These are phyloP conservation scores for Phenacoccus solenopsis DNA, from an alignment of 1,140 invertebrate genomes.

Conservation along the genomic window DNA sequence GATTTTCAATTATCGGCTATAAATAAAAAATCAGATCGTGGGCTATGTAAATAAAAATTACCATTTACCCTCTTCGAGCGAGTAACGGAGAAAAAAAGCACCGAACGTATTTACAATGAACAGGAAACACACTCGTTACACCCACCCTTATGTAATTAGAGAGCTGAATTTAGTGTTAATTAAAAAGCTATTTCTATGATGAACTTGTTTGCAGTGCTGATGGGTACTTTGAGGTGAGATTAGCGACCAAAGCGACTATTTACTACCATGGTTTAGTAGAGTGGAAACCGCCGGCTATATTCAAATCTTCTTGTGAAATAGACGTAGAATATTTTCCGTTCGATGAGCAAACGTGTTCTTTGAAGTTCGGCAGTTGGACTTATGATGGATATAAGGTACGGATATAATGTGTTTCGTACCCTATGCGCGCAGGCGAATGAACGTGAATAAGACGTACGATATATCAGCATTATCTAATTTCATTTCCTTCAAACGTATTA, in stretches of 20 bases:
- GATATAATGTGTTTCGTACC: neutral
- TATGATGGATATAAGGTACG: constrained; percentile 89
- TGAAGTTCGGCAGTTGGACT: constrained; percentile 92
- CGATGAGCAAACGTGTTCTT: constrained; percentile 86
- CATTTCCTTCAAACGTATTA: neutral
- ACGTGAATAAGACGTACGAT: too few relatives aligned
- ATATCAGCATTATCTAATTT: too few relatives aligned
- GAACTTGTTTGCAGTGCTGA: constrained; percentile 58
- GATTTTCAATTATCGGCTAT: constrained; percentile 3
- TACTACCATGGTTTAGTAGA: constrained; percentile 48
- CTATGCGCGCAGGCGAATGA: too few relatives aligned
- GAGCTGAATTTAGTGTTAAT: neutral
- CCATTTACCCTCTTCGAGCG: too few relatives aligned
- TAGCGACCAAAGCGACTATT: constrained; percentile 82
- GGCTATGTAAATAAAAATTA: too few relatives aligned
- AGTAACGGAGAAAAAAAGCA: neutral
- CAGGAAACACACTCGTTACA: too few relatives aligned
- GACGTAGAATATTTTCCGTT: constrained; percentile 93
- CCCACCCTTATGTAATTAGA: neutral
- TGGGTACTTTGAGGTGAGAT: constrained; percentile 92
- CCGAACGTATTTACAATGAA: neutral
- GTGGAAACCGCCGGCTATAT: constrained; percentile 89
- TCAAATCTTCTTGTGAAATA: constrained; percentile 85
- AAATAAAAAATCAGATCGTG: neutral
- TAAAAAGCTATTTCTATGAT: neutral